Evolutionary conservation across 2,113 vertebrate species (phyloP).

Genomic region (Crypturellus undulatus): DNA sequence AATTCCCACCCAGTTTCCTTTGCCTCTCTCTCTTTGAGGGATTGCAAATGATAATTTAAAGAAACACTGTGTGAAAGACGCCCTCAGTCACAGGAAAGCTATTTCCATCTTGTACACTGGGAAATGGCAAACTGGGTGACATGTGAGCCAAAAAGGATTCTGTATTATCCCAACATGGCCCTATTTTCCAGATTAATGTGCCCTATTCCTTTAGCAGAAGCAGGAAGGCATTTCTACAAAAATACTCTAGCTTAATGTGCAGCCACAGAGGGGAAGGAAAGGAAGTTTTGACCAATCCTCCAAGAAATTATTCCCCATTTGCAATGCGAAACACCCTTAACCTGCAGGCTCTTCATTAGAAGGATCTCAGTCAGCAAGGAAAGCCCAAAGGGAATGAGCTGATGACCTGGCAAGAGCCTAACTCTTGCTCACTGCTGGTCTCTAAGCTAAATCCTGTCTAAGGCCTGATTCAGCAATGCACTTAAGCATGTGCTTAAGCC

Average conservation of each 20-base stretch:
- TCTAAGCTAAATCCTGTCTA: background rate
- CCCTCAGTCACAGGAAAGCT: slow-evolving; percentile 44
- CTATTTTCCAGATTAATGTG: background rate
- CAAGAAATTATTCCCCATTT: background rate
- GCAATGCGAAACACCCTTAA: background rate
- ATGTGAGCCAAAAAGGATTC: slow-evolving; percentile 4
- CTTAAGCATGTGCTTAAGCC: background rate
- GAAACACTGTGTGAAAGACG: slow-evolving; percentile 57
- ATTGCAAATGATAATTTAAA: slow-evolving; percentile 70
- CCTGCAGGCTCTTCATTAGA: background rate
- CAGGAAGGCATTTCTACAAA: background rate
- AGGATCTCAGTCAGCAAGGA: background rate
- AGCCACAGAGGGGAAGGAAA: background rate
- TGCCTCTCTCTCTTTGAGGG: slow-evolving; percentile 63
- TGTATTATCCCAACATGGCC: background rate
- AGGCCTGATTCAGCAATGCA: background rate
- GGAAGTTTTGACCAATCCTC: background rate
- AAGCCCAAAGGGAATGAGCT: background rate
- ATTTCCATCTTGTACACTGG: slow-evolving; percentile 47
- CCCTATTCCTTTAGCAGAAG: background rate
- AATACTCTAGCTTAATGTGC: background rate
- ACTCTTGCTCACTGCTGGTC: background rate
- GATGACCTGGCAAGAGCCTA: background rate
- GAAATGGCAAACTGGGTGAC: background rate
- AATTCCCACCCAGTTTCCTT: slow-evolving; percentile 69